Base-by-base conservation (phyloP, 2,797 vertebrate species). In the Myotis planiceps region DNA sequence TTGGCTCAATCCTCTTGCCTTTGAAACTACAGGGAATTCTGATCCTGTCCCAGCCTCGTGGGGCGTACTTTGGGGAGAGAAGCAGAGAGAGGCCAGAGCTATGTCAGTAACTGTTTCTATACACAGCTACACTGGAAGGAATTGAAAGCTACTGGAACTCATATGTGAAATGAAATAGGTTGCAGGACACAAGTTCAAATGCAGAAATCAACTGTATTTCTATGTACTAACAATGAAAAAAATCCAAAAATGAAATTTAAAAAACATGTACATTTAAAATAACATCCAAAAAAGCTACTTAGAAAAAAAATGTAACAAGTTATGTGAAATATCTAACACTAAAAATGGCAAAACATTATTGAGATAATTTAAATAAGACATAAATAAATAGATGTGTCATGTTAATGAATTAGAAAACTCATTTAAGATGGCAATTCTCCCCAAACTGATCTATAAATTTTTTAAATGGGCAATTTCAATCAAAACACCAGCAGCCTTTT, bases 251-350 rank as follows among this genome's bases (percentile, higher is more conserved):
- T 74, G 9, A 86, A 63, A 53, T 51, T 89, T 45, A 16, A 75
- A 86, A 84, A 65, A 66, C 15, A 51, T 66, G 6, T 45, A 68
- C 45, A 58, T 79, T 83, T 47, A 89, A 84, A 80, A 93, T 60
- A 79, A 63, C 9, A 80, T 42, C 45, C 16, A 51, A 88, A 49
- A 74, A 69, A 4, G 6, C n/a, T 65, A 80, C 60, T 66, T 66
- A 51, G 39, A 92, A 92, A 78, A 78, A 27, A 51, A n/a, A 42
- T 60, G 79, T 87, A 89, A 80, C 32, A 88, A 76, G 84, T 42
- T 3, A 23, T 74, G 2, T 60, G 16, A 55, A 92, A 88, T 13
- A 25, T 51, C 25, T 75, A 12, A 58, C 13, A 37, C 27, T 74
- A n/a, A 71, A 92, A 96, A 82, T 42, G 74, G 19, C 14, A 32